phyloP scores from a whole-genome alignment of 2,113 vertebrate species.

The Phalacrocorax aristotelis region DNA sequence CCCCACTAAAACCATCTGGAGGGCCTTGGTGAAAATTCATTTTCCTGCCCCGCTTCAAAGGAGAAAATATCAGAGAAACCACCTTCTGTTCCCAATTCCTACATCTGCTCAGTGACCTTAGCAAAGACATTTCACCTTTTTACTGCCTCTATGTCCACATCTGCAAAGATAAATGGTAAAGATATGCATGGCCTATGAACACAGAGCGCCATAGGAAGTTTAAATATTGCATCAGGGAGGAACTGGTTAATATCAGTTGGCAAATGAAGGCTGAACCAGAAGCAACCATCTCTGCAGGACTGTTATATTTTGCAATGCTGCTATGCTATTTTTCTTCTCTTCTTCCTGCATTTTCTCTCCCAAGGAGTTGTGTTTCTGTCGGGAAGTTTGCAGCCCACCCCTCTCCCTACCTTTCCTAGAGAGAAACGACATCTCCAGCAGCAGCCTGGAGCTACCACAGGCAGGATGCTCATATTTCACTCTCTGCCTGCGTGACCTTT shows the following conservation, averaged over 20 bases:
- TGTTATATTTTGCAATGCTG: not conserved
- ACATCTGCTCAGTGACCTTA: not conserved
- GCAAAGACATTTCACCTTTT: not conserved
- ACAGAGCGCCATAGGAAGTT: not conserved
- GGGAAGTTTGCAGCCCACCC: not conserved
- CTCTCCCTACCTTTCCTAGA: not conserved
- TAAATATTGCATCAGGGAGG: not conserved
- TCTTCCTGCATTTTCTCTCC: not conserved
- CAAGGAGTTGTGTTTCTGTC: fast-evolving
- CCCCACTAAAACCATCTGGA: not conserved
- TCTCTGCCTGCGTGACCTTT: not conserved
- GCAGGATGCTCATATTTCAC: not conserved
- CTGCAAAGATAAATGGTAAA: not conserved
- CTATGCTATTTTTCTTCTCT: not conserved
- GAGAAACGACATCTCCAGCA: not conserved
- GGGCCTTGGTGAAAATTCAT: not conserved
- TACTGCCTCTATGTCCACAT: not conserved
- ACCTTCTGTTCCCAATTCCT: not conserved
- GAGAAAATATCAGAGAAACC: not conserved
- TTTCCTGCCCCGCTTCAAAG: not conserved
- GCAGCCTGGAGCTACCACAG: not conserved
- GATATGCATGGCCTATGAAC: not conserved
- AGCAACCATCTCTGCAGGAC: not conserved
- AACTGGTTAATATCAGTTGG: not conserved
- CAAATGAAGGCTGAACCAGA: not conserved